A percentile compares a stretch with the other conserved stretches of the same genome.
Evolutionary conservation across 2,797 vertebrate genomes (phyloP).

Genomic region (Thalassophryne amazonica): DNA sequence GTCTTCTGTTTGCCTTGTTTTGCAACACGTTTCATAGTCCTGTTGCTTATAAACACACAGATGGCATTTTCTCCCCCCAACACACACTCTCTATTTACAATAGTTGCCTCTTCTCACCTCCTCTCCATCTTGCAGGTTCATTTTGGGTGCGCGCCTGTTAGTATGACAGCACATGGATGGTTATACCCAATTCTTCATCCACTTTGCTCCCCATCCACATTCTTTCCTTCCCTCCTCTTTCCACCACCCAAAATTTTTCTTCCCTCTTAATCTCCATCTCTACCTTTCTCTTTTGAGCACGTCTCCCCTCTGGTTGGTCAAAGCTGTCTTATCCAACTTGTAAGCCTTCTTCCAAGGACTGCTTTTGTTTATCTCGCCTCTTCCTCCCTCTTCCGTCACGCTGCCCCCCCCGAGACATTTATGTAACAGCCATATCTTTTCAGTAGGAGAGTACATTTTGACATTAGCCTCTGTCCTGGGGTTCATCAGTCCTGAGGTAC

Average conservation of each 20-base stretch:
- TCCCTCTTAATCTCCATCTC: slow-evolving; percentile 3
- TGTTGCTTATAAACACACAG: slow-evolving; percentile 7
- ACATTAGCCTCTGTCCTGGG: slow-evolving; percentile 28
- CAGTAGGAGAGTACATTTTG: slow-evolving; percentile 23
- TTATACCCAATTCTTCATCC: slow-evolving; percentile 16
- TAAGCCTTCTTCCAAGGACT: background rate
- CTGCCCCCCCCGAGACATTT: slow-evolving; percentile 1
- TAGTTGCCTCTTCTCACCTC: slow-evolving; percentile 41
- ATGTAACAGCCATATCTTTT: slow-evolving; percentile 45
- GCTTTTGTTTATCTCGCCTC: slow-evolving; percentile 1
- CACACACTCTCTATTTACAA: slow-evolving; percentile 22
- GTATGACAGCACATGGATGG: slow-evolving; percentile 2
- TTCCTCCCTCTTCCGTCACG: background rate
- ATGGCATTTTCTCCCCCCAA: background rate
- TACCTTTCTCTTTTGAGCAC: slow-evolving; percentile 12
- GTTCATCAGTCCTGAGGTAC: slow-evolving; percentile 40
- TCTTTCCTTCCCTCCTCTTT: background rate
- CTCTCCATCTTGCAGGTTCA: slow-evolving; percentile 51
- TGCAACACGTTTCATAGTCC: background rate
- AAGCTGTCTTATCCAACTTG: background rate
- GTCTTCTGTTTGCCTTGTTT: slow-evolving; percentile 2
- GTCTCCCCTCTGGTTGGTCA: background rate
- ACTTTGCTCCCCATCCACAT: slow-evolving; percentile 1
- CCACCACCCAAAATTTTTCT: slow-evolving; percentile 9
- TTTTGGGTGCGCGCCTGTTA: slow-evolving; percentile 59